These are phyloP conservation scores for Poecile atricapillus DNA, from an alignment of 2,113 vertebrate species.

Conservation along the genomic window DNA sequence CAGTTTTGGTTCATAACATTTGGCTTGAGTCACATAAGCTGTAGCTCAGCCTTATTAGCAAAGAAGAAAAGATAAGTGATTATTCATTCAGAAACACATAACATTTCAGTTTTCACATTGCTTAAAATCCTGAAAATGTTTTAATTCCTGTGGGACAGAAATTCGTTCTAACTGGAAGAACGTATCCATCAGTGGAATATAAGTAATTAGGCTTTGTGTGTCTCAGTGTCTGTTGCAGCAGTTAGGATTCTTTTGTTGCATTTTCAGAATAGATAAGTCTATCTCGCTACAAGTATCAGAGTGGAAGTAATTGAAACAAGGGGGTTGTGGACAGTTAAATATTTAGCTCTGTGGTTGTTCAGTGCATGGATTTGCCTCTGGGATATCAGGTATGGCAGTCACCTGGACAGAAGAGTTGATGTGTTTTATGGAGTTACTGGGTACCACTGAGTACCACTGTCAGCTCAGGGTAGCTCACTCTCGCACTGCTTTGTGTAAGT, in stretches of 20 bases:
- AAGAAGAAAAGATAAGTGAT: background rate
- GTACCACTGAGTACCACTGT: fast-evolving
- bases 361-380: background rate
- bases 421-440: too few relatives aligned
- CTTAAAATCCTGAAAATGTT: background rate
- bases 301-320: background rate
- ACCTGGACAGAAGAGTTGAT: fast-evolving
- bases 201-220: background rate
- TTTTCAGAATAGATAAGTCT: background rate
- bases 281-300: background rate
- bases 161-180: background rate
- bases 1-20: background rate
- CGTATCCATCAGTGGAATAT: background rate
- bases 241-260: background rate
- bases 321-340: background rate
- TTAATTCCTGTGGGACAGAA: background rate
- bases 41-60: background rate
- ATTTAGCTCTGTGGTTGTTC: background rate
- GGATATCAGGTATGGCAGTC: background rate
- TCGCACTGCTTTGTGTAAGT: background rate
- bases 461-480: too few relatives aligned
- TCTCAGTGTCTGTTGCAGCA: background rate
- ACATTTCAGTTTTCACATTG: background rate
- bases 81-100: background rate
- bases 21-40: background rate